Evolutionary conservation across 2,797 vertebrate genomes (phyloP), one percentile per base, ranked within the genome.

Genomic region (Anas capensis): DNA sequence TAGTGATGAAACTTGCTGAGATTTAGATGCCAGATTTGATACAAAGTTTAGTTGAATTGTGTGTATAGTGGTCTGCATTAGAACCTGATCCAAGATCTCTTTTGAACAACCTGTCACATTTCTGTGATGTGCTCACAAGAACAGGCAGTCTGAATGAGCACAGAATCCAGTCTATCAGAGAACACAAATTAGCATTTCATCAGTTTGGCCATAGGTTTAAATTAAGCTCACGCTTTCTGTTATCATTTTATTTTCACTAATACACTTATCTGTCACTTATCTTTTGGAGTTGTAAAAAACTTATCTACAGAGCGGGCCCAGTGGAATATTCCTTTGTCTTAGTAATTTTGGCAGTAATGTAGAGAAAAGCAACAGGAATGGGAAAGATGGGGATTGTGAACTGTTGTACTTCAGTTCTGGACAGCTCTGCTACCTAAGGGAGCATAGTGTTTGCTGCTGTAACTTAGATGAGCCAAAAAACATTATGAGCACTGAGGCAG

Each of bases 171-270:
- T 71, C 57, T 71, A 21, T 64, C 79, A 66, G 58, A 92, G 62
- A 92, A 56, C 51, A 60, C 65, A 38, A 69, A 84, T 90, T 66
- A 91, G 57, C 49, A 42, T 86, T 91, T 90, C 65, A 88, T 33
- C 60, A 82, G 27, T 90, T 92, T 72, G 54, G 31, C 56, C 24
- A 44, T 76, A 51, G 54, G 44, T 38, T 31, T 73, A 56, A 86
- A 62, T 79, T 78, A 95, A 51, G 56, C 56, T 53, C 42, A 62
- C n/a, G 18, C 46, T 69, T 82, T 58, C 26, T 76, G 11, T 66
- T 62, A n/a, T 38, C 38, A 53, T 24, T 33, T 78, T 80, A 77
- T 70, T 92, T 92, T 93, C 80, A 86, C 66, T 66, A 14, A 58
- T 10, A 18, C 8, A 12, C 16, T 89, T 82, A 34, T 14, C 31